Evolutionary conservation across 2,797 vertebrate species (phyloP).

Genomic region (Megaceryle alcyon): DNA sequence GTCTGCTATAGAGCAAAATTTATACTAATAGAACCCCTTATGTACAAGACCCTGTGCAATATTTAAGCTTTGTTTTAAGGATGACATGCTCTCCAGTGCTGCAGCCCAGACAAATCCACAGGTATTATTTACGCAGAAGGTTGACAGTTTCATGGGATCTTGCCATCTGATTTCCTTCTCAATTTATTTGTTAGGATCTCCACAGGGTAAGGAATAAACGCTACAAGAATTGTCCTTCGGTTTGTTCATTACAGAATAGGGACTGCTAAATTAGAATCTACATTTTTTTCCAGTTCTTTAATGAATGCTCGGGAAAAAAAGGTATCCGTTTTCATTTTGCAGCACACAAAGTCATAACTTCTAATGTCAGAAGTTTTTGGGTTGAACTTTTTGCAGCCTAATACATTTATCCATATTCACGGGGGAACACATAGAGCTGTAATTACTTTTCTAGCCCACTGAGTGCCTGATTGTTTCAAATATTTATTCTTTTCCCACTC

Average conservation of each 20-base stretch:
- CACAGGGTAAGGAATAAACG: background rate
- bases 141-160: background rate
- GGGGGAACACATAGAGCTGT: background rate
- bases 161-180: background rate
- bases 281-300: background rate
- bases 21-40: background rate
- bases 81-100: background rate
- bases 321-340: background rate
- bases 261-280: background rate
- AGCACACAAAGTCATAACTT: background rate
- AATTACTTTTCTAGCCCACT: conserved; percentile 68
- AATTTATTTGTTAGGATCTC: background rate
- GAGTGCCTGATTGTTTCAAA: conserved; percentile 62
- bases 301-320: background rate
- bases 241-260: background rate
- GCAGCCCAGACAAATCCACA: background rate
- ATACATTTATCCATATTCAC: conserved; percentile 44
- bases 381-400: background rate
- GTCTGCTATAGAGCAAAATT: background rate
- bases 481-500: conserved; percentile 64
- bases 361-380: background rate
- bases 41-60: background rate
- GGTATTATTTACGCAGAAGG: background rate
- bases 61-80: background rate
- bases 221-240: background rate